A percentile compares a stretch with the other conserved stretches of the same genome.
These are phyloP conservation scores for Acrobasis suavella DNA, from an alignment of 2,888 invertebrate genomes.

Conservation along the genomic window DNA sequence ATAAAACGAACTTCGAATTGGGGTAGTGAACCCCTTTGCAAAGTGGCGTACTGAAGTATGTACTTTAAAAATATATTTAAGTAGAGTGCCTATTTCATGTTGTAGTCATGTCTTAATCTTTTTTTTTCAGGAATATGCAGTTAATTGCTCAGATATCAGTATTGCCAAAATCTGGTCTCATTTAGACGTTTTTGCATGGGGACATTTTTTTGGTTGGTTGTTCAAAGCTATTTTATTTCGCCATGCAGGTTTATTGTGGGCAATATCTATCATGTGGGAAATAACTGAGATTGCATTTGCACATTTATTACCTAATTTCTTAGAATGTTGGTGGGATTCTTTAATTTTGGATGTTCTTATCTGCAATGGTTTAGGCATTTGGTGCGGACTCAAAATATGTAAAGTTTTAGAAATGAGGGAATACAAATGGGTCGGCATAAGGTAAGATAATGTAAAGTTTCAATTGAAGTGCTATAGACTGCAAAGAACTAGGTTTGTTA, in stretches of 20 bases:
- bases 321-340: constrained; percentile 99
- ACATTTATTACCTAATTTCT: constrained; percentile 97
- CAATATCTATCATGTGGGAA: constrained; percentile 99
- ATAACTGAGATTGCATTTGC: constrained; percentile 98
- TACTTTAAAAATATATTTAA: not conserved
- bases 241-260: constrained; percentile 98
- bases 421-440: constrained; percentile 99
- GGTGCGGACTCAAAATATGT: constrained; percentile 97
- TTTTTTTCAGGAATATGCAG: constrained; percentile 93
- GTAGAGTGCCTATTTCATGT: not conserved
- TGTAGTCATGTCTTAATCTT: not conserved
- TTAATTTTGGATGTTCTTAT: constrained; percentile 96
- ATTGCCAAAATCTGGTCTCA: constrained; percentile 95
- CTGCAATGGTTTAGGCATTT: constrained; percentile 99
- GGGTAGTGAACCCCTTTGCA: too few species aligned
- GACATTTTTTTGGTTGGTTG: constrained; percentile 98
- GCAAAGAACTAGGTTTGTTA: not conserved
- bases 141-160: constrained; percentile 97
- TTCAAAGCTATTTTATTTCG: constrained; percentile 97
- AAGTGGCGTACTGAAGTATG: too few species aligned
- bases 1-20: too few species aligned
- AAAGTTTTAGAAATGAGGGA: constrained; percentile 97
- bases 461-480: not conserved
- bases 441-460: constrained; percentile 69
- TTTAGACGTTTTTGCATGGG: constrained; percentile 97